These are phyloP conservation scores for Rhabdomys pumilio DNA, from an alignment of 2,797 vertebrate genomes.

Conservation along the genomic window DNA sequence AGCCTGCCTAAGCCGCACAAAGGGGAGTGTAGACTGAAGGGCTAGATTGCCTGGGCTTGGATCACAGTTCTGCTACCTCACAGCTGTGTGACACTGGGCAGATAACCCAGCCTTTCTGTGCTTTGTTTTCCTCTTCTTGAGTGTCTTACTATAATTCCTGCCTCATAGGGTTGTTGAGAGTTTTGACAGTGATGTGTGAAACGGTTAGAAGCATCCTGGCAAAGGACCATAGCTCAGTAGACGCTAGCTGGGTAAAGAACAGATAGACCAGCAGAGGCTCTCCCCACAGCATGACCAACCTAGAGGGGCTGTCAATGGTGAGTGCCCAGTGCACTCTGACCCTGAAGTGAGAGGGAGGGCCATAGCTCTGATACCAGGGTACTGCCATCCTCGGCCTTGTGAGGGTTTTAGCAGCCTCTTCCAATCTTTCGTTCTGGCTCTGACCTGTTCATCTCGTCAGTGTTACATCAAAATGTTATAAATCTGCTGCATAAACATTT, in stretches of 20 bases:
- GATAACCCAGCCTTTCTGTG: slow-evolving; percentile 56
- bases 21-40: background rate
- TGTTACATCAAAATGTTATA: slow-evolving; percentile 59
- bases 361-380: background rate
- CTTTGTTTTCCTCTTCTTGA: slow-evolving; percentile 38
- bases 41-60: background rate
- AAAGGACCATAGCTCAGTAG: background rate
- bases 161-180: background rate
- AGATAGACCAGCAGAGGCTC: background rate
- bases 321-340: accelerated
- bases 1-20: background rate
- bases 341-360: background rate
- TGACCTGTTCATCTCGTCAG: slow-evolving; percentile 46
- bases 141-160: background rate
- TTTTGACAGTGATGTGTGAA: background rate
- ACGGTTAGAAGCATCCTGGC: background rate
- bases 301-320: background rate
- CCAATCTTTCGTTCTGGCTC: slow-evolving; percentile 38
- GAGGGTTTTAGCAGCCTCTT: slow-evolving; percentile 20
- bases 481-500: slow-evolving; percentile 62
- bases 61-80: background rate
- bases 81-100: slow-evolving; percentile 15
- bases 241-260: background rate
- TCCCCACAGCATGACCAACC: background rate
- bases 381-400: background rate